Evolutionary conservation across 2,888 invertebrate genomes (phyloP).

Genomic region (Mechanitis mazaeus): DNA sequence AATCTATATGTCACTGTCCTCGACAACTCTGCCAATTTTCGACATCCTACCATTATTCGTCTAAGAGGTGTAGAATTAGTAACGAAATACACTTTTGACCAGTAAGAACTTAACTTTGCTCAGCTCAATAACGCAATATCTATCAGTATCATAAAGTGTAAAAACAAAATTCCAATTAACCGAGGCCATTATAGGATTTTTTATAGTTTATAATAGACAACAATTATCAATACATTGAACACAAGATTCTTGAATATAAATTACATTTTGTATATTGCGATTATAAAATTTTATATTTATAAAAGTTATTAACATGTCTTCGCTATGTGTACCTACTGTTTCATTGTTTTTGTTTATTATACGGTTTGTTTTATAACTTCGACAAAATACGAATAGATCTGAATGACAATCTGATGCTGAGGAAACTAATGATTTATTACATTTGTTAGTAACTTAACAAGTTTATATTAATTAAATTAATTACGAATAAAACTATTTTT

Average conservation of each 20-base stretch:
- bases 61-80: too few relatives aligned
- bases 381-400: too few relatives aligned
- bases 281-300: constrained; percentile 39
- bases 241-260: constrained; percentile 41
- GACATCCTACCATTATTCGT: too few relatives aligned
- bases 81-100: too few relatives aligned
- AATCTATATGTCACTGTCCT: too few relatives aligned
- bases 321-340: constrained; percentile 40
- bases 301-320: constrained; percentile 43
- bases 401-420: too few relatives aligned
- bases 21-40: too few relatives aligned
- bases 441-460: too few relatives aligned
- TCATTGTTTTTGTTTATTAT: constrained; percentile 35
- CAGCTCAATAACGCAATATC: background rate
- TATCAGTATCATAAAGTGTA: background rate
- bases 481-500: too few relatives aligned
- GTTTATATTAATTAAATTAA: too few relatives aligned
- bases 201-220: constrained; percentile 2
- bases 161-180: background rate
- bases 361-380: background rate
- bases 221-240: constrained; percentile 5
- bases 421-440: too few relatives aligned
- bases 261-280: constrained; percentile 40
- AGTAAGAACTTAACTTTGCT: too few relatives aligned
- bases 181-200: background rate